phyloP scores from a whole-genome alignment of 2,888 invertebrate genomes.

The Ormyrus thymus region DNA sequence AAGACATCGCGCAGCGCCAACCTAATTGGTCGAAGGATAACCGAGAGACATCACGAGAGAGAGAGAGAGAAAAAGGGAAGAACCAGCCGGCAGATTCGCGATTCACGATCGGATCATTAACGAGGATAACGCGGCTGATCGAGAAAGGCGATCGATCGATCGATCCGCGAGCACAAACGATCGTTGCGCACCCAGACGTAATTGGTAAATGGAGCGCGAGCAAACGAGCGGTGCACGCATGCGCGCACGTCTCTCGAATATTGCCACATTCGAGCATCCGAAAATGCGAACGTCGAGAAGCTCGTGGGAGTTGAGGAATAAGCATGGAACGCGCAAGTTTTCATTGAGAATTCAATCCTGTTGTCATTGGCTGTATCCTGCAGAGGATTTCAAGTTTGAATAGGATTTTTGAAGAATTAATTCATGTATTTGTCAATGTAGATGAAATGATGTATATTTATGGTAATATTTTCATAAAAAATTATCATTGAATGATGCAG shows the following conservation, averaged over 20 bases:
- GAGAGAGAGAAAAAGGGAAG: not conserved
- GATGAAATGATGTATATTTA: too few species aligned
- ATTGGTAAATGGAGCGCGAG: constrained; percentile 62
- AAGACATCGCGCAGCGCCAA: constrained; percentile 41
- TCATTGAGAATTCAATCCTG: too few species aligned
- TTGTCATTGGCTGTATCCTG: too few species aligned
- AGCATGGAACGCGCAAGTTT: too few species aligned
- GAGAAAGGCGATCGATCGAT: constrained; percentile 60
- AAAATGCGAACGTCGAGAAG: too few species aligned
- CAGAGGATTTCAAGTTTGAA: too few species aligned
- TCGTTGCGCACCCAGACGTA: constrained; percentile 55
- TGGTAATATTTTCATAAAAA: too few species aligned
- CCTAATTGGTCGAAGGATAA: constrained; percentile 51
- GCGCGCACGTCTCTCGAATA: not conserved
- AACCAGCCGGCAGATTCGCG: constrained; percentile 53
- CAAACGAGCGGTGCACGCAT: not conserved
- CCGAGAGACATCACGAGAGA: constrained; percentile 1
- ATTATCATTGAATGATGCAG: too few species aligned
- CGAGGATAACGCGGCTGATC: constrained; percentile 44
- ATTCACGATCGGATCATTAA: constrained; percentile 62
- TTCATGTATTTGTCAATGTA: too few species aligned
- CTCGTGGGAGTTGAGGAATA: too few species aligned
- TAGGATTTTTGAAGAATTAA: too few species aligned
- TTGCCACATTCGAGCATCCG: too few species aligned
- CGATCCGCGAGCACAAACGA: constrained; percentile 32